Evolutionary conservation across 2,113 vertebrate genomes (phyloP).

Genomic region (Lophius piscatorius): DNA sequence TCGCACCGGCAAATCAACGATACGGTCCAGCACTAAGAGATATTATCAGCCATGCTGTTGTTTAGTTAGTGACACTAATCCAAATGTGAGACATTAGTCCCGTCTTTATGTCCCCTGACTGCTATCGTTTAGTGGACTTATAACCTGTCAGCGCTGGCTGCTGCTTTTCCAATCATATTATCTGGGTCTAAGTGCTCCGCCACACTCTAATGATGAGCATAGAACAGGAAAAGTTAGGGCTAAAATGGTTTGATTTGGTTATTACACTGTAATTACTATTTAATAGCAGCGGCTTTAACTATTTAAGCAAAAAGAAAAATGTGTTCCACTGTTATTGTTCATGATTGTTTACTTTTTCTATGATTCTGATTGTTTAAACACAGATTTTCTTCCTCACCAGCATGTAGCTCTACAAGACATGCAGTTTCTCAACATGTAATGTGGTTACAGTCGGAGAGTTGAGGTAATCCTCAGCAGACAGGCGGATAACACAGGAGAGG

Average conservation of each 20-base stretch:
- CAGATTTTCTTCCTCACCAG: no score
- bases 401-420: no score
- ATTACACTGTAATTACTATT: no score
- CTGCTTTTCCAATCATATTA: not conserved
- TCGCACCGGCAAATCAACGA: conserved; percentile 18
- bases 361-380: no score
- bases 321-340: no score
- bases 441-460: not conserved
- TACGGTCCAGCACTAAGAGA: conserved; percentile 23
- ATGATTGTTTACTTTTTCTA: no score
- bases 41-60: conserved; percentile 12
- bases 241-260: not conserved
- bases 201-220: not conserved
- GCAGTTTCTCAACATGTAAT: not conserved
- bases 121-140: conserved; percentile 2
- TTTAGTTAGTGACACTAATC: conserved; percentile 35
- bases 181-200: not conserved
- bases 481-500: not conserved
- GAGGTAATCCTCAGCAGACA: not conserved
- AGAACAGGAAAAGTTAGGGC: not conserved
- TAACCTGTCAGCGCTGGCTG: not conserved
- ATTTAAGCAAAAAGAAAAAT: no score
- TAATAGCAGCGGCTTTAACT: no score
- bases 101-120: not conserved
- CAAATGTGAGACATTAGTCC: conserved; percentile 15